These are phyloP conservation scores for Eumerus sabulonum DNA, from an alignment of 2,888 invertebrate species.

Conservation along the genomic window DNA sequence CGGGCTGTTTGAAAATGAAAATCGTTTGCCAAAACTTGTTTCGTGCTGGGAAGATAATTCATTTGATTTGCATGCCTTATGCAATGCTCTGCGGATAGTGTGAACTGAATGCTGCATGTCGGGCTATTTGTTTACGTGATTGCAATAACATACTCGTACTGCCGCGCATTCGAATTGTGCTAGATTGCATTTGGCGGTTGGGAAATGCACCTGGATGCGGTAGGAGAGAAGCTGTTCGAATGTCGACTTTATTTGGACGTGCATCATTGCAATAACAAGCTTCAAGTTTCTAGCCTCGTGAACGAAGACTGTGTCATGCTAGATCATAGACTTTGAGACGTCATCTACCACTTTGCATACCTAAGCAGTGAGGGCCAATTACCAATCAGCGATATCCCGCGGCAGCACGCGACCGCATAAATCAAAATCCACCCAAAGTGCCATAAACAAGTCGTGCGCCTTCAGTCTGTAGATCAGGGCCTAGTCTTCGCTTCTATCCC, in stretches of 20 bases:
- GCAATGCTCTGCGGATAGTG: slow-evolving; percentile 9
- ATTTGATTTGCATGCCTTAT: slow-evolving; percentile 25
- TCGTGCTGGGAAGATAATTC: slow-evolving; percentile 17
- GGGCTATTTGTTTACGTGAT: slow-evolving; percentile 23
- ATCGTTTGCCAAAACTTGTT: slow-evolving; percentile 22
- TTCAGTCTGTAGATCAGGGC: slow-evolving; percentile 25
- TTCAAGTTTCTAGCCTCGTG: slow-evolving; percentile 17
- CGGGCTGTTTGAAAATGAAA: slow-evolving; percentile 8
- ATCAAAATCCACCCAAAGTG: slow-evolving; percentile 53
- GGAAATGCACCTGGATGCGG: no score
- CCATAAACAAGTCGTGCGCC: slow-evolving; percentile 63
- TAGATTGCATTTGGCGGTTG: no score
- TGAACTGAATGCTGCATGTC: slow-evolving; percentile 22
- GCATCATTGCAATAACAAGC: slow-evolving; percentile 20
- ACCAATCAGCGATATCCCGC: slow-evolving; percentile 3
- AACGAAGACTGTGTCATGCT: slow-evolving; percentile 28
- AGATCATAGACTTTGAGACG: slow-evolving; percentile 49
- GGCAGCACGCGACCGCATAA: slow-evolving; percentile 42
- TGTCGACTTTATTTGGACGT: neutral
- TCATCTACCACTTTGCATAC: slow-evolving; percentile 37
- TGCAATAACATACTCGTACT: slow-evolving; percentile 3
- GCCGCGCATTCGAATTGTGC: no score
- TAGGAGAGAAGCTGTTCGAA: no score
- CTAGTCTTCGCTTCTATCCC: slow-evolving; percentile 25
- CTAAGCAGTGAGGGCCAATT: slow-evolving; percentile 5